Evolutionary conservation across 2,113 vertebrate genomes (phyloP).

Genomic region (Crypturellus undulatus): DNA sequence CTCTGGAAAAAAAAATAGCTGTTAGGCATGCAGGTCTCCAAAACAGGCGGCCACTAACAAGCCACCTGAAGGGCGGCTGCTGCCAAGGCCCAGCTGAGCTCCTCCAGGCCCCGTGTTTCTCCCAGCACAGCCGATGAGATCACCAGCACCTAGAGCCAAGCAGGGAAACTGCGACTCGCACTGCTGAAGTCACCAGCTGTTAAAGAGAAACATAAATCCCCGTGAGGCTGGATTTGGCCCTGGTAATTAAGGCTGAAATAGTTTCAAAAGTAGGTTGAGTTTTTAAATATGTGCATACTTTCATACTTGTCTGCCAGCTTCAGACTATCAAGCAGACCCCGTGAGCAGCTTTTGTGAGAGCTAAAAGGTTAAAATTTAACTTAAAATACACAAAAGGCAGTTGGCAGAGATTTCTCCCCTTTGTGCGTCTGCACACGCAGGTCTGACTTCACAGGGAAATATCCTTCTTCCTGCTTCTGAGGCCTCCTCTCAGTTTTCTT

Average conservation of each 20-base stretch:
- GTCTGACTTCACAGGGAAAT: not conserved
- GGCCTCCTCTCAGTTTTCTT: not conserved
- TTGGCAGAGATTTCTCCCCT: not conserved
- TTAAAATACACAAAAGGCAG: slow-evolving; percentile 7
- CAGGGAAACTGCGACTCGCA: not conserved
- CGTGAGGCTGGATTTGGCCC: not conserved
- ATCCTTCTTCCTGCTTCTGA: not conserved
- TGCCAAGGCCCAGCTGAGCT: not conserved
- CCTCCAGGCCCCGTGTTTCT: not conserved
- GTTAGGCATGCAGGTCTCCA: not conserved
- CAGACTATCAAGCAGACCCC: not conserved
- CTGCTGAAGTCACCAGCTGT: slow-evolving; percentile 56
- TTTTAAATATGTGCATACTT: slow-evolving; percentile 6
- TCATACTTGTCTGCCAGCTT: not conserved
- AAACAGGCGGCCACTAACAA: not conserved
- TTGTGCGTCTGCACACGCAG: rapidly evolving
- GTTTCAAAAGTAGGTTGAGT: not conserved
- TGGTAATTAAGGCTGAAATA: slow-evolving; percentile 36
- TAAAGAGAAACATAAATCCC: slow-evolving; percentile 27
- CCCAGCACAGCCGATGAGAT: not conserved
- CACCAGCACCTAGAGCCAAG: not conserved
- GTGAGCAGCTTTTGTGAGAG: rapidly evolving
- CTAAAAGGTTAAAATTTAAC: slow-evolving; percentile 46
- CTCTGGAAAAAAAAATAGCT: not conserved
- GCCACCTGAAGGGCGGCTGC: not conserved